These are phyloP conservation scores for Capitulum mitella DNA, from an alignment of 2,888 invertebrate genomes.

Conservation along the genomic window DNA sequence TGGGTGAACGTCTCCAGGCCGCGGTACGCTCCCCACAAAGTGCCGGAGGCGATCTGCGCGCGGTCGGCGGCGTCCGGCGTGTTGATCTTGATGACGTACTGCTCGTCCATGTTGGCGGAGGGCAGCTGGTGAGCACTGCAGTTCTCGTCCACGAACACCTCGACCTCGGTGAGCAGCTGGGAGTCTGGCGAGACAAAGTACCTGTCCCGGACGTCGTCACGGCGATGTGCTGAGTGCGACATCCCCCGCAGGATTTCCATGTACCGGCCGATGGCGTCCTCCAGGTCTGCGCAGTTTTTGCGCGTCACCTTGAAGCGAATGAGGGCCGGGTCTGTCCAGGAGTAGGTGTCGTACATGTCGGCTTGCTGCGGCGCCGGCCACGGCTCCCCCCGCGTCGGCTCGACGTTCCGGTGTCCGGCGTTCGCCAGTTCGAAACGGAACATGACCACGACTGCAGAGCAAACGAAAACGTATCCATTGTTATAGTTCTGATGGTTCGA, in stretches of 20 bases:
- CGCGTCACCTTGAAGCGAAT: constrained; percentile 27
- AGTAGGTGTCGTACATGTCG: not conserved
- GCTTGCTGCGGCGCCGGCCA: constrained; percentile 34
- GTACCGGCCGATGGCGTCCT: constrained; percentile 30
- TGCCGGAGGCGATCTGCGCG: constrained; percentile 43
- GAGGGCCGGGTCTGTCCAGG: not conserved
- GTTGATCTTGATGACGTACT: constrained; percentile 38
- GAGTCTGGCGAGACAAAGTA: not conserved
- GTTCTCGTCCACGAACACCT: constrained; percentile 28
- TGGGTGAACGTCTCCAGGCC: constrained; percentile 84
- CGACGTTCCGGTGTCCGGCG: constrained; percentile 29
- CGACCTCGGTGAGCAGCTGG: constrained; percentile 25
- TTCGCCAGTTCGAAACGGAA: too few relatives aligned
- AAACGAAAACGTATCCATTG: too few relatives aligned
- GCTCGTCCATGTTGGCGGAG: constrained; percentile 51
- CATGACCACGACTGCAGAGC: too few relatives aligned
- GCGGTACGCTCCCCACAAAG: constrained; percentile 75
- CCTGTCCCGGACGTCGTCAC: not conserved
- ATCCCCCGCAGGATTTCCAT: constrained; percentile 26
- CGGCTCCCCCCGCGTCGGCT: constrained; percentile 31
- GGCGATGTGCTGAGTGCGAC: not conserved
- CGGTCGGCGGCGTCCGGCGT: constrained; percentile 39
- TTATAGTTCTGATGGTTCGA: too few relatives aligned
- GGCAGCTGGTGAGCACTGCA: constrained; percentile 61
- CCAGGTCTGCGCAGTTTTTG: constrained; percentile 29